Evolutionary conservation across 2,888 invertebrate species (phyloP).

Genomic region (Andrena marginata): DNA sequence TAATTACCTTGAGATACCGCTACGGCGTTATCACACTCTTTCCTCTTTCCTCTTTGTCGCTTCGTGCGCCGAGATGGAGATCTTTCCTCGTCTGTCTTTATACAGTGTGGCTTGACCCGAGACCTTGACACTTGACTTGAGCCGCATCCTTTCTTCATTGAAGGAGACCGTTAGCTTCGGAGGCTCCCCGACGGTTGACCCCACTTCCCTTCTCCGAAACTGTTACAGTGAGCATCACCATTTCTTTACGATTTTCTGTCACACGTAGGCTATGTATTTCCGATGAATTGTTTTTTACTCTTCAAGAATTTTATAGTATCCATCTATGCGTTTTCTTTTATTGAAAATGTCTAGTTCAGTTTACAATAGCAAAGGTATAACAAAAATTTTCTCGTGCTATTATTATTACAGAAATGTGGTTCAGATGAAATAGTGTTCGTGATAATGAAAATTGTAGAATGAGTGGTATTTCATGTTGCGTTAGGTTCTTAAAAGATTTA

Average conservation of each 20-base stretch:
- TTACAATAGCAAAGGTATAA: too few species aligned
- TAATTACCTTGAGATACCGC: conserved; percentile 70
- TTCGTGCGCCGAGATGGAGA: conserved; percentile 52
- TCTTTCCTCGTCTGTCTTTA: conserved; percentile 55
- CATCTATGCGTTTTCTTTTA: too few species aligned
- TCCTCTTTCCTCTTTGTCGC: conserved; percentile 53
- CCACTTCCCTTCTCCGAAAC: conserved; percentile 18
- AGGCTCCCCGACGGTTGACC: conserved; percentile 18
- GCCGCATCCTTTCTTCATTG: conserved; percentile 45
- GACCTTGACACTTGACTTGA: conserved; percentile 63
- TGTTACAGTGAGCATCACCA: not conserved
- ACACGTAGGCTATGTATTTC: not conserved
- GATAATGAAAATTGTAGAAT: not conserved
- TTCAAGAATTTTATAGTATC: too few species aligned
- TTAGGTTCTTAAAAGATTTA: not conserved
- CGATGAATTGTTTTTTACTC: not conserved
- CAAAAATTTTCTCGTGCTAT: too few species aligned
- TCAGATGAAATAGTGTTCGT: too few species aligned
- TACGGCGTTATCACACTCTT: conserved; percentile 65
- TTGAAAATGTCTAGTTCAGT: too few species aligned
- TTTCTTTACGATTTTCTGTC: not conserved
- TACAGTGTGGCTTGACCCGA: conserved; percentile 55
- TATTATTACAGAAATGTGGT: too few species aligned
- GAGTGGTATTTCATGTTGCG: not conserved
- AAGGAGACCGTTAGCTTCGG: conserved; percentile 56